Base-by-base conservation (phyloP, 2,797 vertebrate species). In the Cossypha heuglini region DNA sequence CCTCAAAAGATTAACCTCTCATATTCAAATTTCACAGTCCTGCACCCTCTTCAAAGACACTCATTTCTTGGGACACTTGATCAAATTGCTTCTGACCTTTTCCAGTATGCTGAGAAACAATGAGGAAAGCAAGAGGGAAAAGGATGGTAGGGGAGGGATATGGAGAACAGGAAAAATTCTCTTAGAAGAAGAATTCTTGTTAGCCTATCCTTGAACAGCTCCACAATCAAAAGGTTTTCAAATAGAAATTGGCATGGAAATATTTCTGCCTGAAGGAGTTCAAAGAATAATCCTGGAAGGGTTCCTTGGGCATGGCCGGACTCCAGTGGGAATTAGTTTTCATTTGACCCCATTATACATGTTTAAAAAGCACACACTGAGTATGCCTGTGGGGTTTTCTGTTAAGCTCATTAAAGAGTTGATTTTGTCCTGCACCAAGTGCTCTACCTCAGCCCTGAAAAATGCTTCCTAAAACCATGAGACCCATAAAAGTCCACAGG, bases 251-350 rank as follows among this genome's bases (percentile, higher is more conserved):
- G 95, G 89, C 96, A 94, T 8, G 18, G 82, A 93, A 92, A 73
- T 78, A 95, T 86, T 97, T 95, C 94, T 94, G 89, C 96, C 87
- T 95, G 91, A 93, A 95, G 93, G 85, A 94, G 81, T 97, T 93
- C 51, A 93, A 94, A 96, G 91, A 96, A 93, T 94, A 94, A 95
- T 94, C 94, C 93, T 87, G 28, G 93, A 96, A 96, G 89, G 82
- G 80, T 81, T 97, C 87, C 69, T 91, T 51, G 76, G 94, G 76
- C 73, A 89, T 91, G 95, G 96, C 93, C 2, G 29, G 73, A 86
- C 74, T 96, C 95, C 91, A 97, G 48, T 88, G 90, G 91, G 96
- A 97, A 96, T 96, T 94, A 90, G 94, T 96, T 96, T 93, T 90
- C 85, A 94, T 96, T 96, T 96, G 96, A 94, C 90, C 93, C 93